Percentiles rank a stretch among this genome's conserved stretches.
These are phyloP conservation scores for Hylaeus volcanicus DNA, from an alignment of 1,140 invertebrate species.

Conservation along the genomic window DNA sequence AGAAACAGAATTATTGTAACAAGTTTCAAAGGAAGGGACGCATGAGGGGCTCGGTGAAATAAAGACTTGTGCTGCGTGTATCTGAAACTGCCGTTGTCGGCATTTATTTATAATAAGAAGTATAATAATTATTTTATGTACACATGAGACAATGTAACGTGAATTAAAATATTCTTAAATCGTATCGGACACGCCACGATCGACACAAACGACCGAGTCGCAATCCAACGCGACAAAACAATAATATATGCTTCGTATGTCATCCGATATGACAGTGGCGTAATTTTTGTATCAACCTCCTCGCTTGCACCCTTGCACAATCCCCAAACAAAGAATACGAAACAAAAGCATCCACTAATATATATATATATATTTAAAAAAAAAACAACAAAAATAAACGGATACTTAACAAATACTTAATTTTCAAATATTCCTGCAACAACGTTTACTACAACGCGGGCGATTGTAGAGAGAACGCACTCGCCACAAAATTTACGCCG, in stretches of 20 bases:
- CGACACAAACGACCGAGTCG: constrained; percentile 14
- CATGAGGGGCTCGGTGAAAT: neutral
- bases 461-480: neutral
- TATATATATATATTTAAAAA: neutral
- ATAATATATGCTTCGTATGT: constrained; percentile 59
- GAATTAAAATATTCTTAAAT: constrained; percentile 68
- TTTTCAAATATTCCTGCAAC: neutral
- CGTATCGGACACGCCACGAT: constrained; percentile 47
- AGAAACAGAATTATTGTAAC: too few relatives aligned
- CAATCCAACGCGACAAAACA: constrained; percentile 60
- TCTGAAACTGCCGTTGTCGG: constrained; percentile 71
- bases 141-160: constrained; percentile 72
- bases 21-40: neutral
- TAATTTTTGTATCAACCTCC: constrained; percentile 31
- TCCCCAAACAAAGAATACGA: neutral
- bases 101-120: constrained; percentile 78
- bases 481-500: constrained; percentile 31
- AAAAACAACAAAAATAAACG: neutral
- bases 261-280: constrained; percentile 42
- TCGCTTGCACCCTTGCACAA: neutral
- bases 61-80: constrained; percentile 34
- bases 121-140: constrained; percentile 78
- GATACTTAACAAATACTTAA: too few relatives aligned
- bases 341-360: neutral
- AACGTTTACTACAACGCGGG: neutral